Percentiles rank a stretch among this genome's conserved stretches.
Evolutionary conservation across 2,797 vertebrate species (phyloP).

Genomic region (Somateria mollissima): DNA sequence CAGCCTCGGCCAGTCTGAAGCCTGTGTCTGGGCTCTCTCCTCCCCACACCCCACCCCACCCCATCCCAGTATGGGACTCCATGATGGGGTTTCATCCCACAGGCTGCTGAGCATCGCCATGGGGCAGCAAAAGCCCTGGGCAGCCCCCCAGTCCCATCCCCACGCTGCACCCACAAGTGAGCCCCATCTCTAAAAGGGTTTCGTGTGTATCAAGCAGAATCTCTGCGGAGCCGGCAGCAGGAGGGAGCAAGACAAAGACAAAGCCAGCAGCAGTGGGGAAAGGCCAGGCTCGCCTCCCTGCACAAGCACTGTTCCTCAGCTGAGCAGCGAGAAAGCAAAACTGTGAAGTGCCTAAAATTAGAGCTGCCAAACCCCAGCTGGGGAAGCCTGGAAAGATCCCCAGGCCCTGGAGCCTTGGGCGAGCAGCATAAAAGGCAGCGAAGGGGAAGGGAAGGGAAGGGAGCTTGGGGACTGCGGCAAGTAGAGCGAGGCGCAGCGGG

Average conservation of each 20-base stretch:
- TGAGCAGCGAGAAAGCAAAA: conserved; percentile 58
- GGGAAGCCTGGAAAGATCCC: conserved; percentile 73
- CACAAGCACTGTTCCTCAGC: conserved; percentile 43
- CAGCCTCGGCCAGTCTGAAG: not conserved
- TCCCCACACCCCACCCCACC: too few relatives aligned
- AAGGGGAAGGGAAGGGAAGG: conserved; percentile 68
- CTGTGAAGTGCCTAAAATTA: conserved; percentile 71
- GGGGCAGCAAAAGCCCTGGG: not conserved
- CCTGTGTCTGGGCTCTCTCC: not conserved
- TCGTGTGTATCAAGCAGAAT: not conserved
- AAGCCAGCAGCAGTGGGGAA: conserved; percentile 36
- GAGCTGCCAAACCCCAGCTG: conserved; percentile 73
- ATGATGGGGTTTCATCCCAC: rapidly evolving
- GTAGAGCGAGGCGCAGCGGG: conserved; percentile 53
- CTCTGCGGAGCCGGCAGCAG: not conserved
- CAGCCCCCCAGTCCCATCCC: not conserved
- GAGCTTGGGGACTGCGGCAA: conserved; percentile 51
- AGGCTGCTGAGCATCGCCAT: rapidly evolving
- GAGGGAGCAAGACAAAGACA: conserved; percentile 43
- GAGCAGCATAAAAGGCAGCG: conserved; percentile 66
- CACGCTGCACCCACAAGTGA: not conserved
- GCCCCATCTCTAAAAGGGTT: not conserved
- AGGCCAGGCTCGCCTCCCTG: conserved; percentile 42
- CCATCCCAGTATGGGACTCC: too few relatives aligned
- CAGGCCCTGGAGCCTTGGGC: conserved; percentile 69